These are phyloP conservation scores for Eulemur macaco DNA, from an alignment of 2,113 vertebrate genomes.

Conservation along the genomic window DNA sequence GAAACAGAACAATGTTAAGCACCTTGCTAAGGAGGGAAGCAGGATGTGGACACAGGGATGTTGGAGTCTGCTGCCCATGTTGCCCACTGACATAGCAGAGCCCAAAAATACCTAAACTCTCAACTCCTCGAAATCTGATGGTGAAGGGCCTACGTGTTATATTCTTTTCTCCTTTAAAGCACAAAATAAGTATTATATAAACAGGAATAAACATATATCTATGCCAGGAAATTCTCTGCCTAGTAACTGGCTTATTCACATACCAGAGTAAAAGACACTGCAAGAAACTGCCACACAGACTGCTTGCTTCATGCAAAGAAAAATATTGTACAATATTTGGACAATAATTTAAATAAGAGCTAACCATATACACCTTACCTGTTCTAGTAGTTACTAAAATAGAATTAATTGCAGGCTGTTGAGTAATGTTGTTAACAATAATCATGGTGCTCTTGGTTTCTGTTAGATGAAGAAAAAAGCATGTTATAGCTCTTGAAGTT, in stretches of 20 bases:
- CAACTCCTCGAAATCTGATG: neutral
- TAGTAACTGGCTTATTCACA: neutral
- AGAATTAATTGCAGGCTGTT: constrained; percentile 18
- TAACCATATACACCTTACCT: neutral
- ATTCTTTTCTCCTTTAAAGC: neutral
- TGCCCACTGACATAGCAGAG: neutral
- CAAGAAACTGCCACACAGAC: neutral
- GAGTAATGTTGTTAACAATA: constrained; percentile 13
- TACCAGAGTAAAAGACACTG: neutral
- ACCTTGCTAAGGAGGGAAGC: neutral
- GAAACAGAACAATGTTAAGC: neutral
- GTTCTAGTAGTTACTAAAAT: neutral
- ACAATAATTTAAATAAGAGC: constrained; percentile 3
- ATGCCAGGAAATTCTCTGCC: neutral
- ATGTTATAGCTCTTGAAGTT: neutral
- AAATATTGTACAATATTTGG: constrained; percentile 17
- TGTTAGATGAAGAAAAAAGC: neutral
- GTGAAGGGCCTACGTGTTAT: neutral
- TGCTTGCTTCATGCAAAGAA: neutral
- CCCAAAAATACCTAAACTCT: neutral
- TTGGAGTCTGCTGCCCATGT: neutral
- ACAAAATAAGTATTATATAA: neutral
- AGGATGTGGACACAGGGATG: too few relatives aligned
- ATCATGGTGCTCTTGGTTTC: neutral
- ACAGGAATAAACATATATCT: neutral